These are phyloP conservation scores for Atta colombica DNA, from an alignment of 1,140 invertebrate genomes.

Conservation along the genomic window DNA sequence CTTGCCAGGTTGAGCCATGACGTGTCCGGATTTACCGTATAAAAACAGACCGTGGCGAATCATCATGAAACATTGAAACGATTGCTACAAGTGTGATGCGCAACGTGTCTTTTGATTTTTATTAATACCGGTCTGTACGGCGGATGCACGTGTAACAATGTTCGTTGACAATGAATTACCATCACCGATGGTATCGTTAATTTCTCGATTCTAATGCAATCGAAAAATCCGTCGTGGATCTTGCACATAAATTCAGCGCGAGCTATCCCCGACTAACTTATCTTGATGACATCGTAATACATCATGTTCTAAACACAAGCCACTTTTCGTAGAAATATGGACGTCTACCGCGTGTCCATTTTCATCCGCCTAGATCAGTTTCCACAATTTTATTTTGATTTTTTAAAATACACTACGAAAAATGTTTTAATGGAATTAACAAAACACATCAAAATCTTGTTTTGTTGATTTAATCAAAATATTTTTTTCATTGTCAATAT, in stretches of 20 bases:
- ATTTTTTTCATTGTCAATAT: too few species aligned
- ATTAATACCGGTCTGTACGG: background rate
- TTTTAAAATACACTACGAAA: background rate
- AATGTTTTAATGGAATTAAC: too few species aligned
- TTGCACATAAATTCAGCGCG: constrained; percentile 40
- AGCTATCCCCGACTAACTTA: constrained; percentile 25
- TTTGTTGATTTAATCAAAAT: background rate
- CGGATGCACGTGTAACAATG: constrained; percentile 41
- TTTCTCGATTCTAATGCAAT: constrained; percentile 46
- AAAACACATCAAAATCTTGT: too few species aligned
- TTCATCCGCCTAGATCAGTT: constrained; percentile 4
- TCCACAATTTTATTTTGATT: background rate
- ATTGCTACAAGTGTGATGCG: constrained; percentile 13
- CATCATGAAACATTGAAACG: constrained; percentile 11
- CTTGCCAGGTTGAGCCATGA: constrained; percentile 22
- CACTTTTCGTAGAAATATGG: constrained; percentile 18
- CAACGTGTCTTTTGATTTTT: constrained; percentile 15
- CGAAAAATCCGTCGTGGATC: background rate
- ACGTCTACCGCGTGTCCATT: constrained; percentile 45
- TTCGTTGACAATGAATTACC: constrained; percentile 47
- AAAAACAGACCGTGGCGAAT: constrained; percentile 43
- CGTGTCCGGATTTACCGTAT: constrained; percentile 19
- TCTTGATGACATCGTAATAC: constrained; percentile 45
- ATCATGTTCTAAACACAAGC: constrained; percentile 47
- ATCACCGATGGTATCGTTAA: constrained; percentile 33